These are phyloP conservation scores for Linnaemya tessellans DNA, from an alignment of 2,888 invertebrate species.

Conservation along the genomic window DNA sequence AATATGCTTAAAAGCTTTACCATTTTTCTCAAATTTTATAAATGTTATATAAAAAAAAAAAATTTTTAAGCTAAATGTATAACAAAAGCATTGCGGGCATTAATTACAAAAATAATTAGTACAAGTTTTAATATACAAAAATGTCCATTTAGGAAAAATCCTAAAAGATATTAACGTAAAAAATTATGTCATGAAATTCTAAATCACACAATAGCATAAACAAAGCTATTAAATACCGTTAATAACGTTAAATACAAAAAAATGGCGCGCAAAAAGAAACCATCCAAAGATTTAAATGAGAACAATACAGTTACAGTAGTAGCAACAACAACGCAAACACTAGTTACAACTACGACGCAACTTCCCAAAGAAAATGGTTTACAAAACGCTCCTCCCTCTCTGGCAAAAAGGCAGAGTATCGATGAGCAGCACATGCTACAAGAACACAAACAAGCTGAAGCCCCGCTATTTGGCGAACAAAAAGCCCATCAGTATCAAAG, in stretches of 20 bases:
- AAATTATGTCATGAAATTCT: background rate
- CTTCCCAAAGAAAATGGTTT: background rate
- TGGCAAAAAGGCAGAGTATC: constrained; percentile 2
- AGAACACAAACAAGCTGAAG: background rate
- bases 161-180: background rate
- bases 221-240: constrained; percentile 15
- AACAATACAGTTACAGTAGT: background rate
- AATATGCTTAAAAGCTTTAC: background rate
- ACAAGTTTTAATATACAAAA: background rate
- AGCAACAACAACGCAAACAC: background rate
- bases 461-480: background rate
- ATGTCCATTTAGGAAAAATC: no score
- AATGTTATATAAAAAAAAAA: no score
- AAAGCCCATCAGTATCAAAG: constrained; percentile 54
- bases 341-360: background rate
- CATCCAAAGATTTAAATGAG: constrained; percentile 22
- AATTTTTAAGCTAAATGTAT: background rate
- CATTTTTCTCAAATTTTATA: background rate
- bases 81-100: background rate
- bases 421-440: constrained; percentile 15
- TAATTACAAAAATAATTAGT: background rate
- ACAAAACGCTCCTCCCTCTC: background rate
- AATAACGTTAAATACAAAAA: constrained; percentile 9
- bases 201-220: background rate
- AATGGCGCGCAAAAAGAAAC: constrained; percentile 69